Evolutionary conservation across 2,797 vertebrate species (phyloP).

Genomic region (Epinephelus awoara): DNA sequence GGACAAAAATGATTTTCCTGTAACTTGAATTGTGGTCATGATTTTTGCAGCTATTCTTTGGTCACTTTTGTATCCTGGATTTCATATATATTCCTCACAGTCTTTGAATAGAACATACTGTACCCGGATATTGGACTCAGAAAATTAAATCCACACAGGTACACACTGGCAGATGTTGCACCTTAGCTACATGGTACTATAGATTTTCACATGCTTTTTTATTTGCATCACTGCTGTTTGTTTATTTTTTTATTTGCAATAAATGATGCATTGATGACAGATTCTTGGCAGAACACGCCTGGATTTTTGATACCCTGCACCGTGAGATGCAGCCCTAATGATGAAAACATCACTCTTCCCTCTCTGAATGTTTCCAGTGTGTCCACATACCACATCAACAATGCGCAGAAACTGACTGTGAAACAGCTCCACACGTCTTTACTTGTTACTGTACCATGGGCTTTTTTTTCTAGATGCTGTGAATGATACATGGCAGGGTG

Average conservation of each 20-base stretch:
- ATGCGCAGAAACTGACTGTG: neutral
- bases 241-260: slow-evolving; percentile 1
- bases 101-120: neutral
- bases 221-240: neutral
- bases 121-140: neutral
- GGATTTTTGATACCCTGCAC: neutral
- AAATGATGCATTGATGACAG: slow-evolving; percentile 33
- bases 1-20: too few species aligned
- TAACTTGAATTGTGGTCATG: neutral
- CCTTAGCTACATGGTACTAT: too few species aligned
- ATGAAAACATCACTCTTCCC: slow-evolving; percentile 28
- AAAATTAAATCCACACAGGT: neutral
- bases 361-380: neutral
- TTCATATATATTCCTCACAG: too few species aligned
- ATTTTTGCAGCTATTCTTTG: neutral
- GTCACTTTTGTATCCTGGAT: neutral
- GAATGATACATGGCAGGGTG: neutral
- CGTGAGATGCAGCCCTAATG: slow-evolving; percentile 31
- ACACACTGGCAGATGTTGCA: neutral
- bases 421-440: neutral
- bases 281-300: neutral
- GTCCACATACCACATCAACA: neutral
- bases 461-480: neutral
- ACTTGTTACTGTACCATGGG: neutral
- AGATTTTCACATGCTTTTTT: neutral